Evolutionary conservation across 2,113 vertebrate species (phyloP).

Genomic region (Gyps fulvus): DNA sequence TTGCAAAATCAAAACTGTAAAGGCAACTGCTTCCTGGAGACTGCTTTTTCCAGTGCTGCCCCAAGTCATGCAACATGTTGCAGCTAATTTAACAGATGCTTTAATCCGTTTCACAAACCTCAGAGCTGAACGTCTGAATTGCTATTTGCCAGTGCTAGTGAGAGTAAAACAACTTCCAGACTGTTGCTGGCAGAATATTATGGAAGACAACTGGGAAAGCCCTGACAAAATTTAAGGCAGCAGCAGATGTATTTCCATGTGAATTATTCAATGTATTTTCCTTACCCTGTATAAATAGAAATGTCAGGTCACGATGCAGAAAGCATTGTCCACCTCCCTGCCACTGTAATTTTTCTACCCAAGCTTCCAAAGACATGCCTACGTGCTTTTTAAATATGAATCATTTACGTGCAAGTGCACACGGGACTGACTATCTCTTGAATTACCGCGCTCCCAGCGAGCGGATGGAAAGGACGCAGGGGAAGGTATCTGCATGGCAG

Average conservation of each 20-base stretch:
- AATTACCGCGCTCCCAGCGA: rapidly evolving
- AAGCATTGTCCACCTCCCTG: not conserved
- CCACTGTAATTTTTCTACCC: not conserved
- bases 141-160: not conserved
- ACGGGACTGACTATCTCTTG: rapidly evolving
- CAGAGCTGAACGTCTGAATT: not conserved
- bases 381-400: rapidly evolving
- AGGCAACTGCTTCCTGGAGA: not conserved
- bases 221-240: not conserved
- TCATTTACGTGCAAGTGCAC: rapidly evolving
- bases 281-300: not conserved
- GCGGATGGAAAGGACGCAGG: rapidly evolving
- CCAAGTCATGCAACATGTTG: not conserved
- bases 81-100: not conserved
- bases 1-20: not conserved
- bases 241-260: not conserved
- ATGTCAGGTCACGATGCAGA: not conserved
- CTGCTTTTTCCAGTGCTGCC: not conserved
- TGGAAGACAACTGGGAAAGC: not conserved
- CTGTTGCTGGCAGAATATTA: not conserved
- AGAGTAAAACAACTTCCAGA: not conserved
- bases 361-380: not conserved
- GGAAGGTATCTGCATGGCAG: not conserved
- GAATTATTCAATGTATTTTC: not conserved
- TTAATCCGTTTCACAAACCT: not conserved